Conservation (phyloP, 2,888 invertebrate species). For the Pterostichus madidus region DNA sequence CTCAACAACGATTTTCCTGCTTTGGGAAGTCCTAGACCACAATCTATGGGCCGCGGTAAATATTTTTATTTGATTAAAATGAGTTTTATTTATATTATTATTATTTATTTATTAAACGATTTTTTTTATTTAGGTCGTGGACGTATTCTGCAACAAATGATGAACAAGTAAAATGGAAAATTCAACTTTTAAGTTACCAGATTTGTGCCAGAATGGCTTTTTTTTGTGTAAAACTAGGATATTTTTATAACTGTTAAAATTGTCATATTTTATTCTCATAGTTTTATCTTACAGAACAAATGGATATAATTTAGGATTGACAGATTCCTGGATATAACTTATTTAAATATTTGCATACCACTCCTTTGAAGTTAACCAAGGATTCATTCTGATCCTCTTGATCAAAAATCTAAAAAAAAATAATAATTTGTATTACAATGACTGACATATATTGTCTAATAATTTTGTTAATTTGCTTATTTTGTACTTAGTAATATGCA, state of each 20-base stretch:
- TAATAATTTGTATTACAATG: neutral
- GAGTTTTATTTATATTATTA: neutral
- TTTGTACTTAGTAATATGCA: neutral
- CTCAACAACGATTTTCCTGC: conserved; percentile 45
- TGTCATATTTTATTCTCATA: conserved; percentile 15
- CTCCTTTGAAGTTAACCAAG: conserved; percentile 75
- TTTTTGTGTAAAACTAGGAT: neutral
- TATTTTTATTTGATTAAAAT: conserved; percentile 19
- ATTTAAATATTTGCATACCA: conserved; percentile 74
- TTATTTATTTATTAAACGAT: too few relatives aligned
- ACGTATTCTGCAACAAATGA: conserved; percentile 3
- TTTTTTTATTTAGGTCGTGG: conserved; percentile 39
- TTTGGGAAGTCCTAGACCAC: conserved; percentile 22
- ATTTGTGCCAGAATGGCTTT: neutral
- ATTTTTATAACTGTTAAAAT: conserved; percentile 23
- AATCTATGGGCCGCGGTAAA: conserved; percentile 26
- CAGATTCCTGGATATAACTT: conserved; percentile 70
- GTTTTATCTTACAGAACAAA: neutral
- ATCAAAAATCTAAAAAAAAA: conserved; percentile 74
- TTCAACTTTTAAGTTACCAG: neutral
- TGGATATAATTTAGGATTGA: neutral
- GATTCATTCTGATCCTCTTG: conserved; percentile 77
- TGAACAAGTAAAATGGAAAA: neutral
- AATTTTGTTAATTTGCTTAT: conserved; percentile 21
- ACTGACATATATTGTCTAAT: conserved; percentile 36